Base-by-base conservation (phyloP, 2,888 invertebrate genomes). In the Chelonus formosanus region DNA sequence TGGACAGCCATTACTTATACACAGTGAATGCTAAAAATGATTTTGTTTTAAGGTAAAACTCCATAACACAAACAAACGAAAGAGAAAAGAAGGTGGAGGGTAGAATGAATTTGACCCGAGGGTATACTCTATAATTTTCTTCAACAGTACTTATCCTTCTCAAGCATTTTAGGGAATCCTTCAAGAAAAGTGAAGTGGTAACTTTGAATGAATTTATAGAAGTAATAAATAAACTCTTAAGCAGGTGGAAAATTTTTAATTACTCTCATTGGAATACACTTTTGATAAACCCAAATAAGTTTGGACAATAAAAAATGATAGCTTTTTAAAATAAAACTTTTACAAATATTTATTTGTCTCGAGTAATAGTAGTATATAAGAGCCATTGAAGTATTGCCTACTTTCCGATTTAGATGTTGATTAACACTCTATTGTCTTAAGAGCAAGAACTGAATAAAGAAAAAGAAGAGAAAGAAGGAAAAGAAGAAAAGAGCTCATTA, bases 21-120 rank as follows among this genome's bases (percentile, higher is more conserved):
- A 20, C 20, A 20, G 40, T 5, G 1, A 3, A 40, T 40, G 6
- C 40, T 6, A 40, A 6, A 40, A 3, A 40, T 40, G 4, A 40
- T 40, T 40, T 2, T 40, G 3, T 40, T 40, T 40, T 40, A 4
- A 1, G 6, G 2, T 40, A 40, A 40, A 40, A 40, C 6, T 10
- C 40, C 50, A 52, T 52, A 66, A 56, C n/a, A 61, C 56, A 65
- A 56, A 65, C 60, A 57, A 48, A n/a, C 36, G 5, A 60, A 48
- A 50, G 32, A n/a, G n/a, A 53, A 43, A 52, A 40, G 10, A 44
- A 53, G 44, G 52, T 40, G 35, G 53, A 35, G 55, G 35, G 44
- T 35, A 45, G 35, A 47, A 56, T 59, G 45, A 66, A 66, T 61
- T 66, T 66, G 56, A 57, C 61, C 60, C 52, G 10, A 44, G 66